Conservation (phyloP, 2,888 invertebrate species). For the Drosophila diplacantha region DNA sequence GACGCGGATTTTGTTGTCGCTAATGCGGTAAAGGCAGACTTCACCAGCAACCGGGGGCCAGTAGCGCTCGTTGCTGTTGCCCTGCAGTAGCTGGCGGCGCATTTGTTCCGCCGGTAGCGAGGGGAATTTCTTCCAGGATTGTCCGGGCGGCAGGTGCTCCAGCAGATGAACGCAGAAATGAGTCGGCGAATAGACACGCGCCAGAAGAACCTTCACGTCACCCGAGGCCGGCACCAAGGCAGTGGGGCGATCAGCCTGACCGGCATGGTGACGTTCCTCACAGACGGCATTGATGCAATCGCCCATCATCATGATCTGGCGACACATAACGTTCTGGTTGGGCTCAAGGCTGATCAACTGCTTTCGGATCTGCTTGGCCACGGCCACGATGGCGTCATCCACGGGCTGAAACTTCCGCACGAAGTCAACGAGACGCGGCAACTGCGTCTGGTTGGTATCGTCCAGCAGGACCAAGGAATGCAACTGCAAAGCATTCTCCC, state of each 20-base stretch:
- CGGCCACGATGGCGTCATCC: conserved; percentile 31
- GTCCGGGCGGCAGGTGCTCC: conserved; percentile 43
- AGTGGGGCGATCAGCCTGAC: conserved; percentile 19
- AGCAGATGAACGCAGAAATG: conserved; percentile 52
- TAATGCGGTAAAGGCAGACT: conserved; percentile 35
- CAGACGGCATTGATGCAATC: conserved; percentile 37
- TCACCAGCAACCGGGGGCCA: conserved; percentile 49
- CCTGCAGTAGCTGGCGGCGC: conserved; percentile 22
- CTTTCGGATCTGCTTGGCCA: conserved; percentile 43
- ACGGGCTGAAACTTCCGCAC: conserved; percentile 44
- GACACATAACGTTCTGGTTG: conserved; percentile 37
- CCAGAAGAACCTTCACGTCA: conserved; percentile 44
- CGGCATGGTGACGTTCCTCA: conserved; percentile 39
- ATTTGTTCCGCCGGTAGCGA: conserved; percentile 12
- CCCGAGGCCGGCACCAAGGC: conserved; percentile 31
- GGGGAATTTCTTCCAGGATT: conserved; percentile 22
- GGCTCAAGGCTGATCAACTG: conserved; percentile 10
- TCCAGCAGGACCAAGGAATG: conserved; percentile 46
- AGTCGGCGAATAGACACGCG: conserved; percentile 44
- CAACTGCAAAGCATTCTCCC: not conserved
- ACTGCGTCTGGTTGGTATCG: conserved; percentile 43
- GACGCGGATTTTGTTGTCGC: conserved; percentile 29
- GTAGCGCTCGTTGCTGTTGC: conserved; percentile 10
- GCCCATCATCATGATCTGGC: conserved; percentile 40
- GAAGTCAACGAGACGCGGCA: conserved; percentile 58